These are phyloP conservation scores for Sebastes vulpes DNA, from an alignment of 2,797 vertebrate genomes.

Conservation along the genomic window DNA sequence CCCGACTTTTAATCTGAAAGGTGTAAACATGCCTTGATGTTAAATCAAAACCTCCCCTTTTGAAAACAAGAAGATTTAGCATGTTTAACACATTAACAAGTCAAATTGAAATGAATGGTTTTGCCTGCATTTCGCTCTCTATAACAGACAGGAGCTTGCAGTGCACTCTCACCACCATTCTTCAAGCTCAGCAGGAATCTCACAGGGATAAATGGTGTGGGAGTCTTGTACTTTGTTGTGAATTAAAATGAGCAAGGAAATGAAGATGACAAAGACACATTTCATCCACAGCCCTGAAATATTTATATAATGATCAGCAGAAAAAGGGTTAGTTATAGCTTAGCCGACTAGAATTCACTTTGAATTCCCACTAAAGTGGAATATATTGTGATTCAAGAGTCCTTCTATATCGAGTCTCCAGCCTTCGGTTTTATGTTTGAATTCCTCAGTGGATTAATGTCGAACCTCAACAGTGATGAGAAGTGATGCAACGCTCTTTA, in stretches of 20 bases:
- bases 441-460: neutral
- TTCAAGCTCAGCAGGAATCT: slow-evolving; percentile 14
- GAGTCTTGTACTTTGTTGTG: neutral
- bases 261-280: slow-evolving; percentile 4
- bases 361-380: neutral
- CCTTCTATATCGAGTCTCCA: neutral
- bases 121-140: neutral
- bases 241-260: slow-evolving; percentile 14
- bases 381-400: neutral
- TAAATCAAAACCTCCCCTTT: neutral
- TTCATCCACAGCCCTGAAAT: slow-evolving; percentile 2
- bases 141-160: neutral
- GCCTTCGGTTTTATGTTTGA: neutral
- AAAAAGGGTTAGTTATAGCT: neutral
- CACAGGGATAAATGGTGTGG: slow-evolving; percentile 14
- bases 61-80: neutral
- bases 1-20: neutral
- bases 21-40: neutral
- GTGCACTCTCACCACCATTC: neutral
- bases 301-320: neutral
- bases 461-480: neutral
- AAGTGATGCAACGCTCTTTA: neutral
- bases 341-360: neutral
- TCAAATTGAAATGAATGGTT: neutral
- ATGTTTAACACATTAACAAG: neutral